Evolutionary conservation across 2,888 invertebrate species (phyloP), one percentile per base, ranked within the genome.

Genomic region (Schizotus pectinicornis): DNA sequence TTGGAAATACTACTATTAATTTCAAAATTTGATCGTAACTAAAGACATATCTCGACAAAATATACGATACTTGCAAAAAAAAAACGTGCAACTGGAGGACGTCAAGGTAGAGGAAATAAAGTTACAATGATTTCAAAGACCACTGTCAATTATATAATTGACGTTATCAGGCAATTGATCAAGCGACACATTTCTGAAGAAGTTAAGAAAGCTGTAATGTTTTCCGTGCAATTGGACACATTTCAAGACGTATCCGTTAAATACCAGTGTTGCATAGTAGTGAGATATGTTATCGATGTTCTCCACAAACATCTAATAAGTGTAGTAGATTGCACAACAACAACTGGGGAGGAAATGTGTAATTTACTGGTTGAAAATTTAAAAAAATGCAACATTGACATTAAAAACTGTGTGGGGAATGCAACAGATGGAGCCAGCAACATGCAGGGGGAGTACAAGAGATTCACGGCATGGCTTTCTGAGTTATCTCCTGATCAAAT

Each of bases 181-280:
- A 30, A 59, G 47, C 45, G 37, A 14, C 46, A 11, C 1, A 59
- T 55, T 36, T 11, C 35, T n/a, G 31, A 47, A 41, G 14, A 52
- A 42, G 35, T 59, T 31, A 9, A 48, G n/a, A 31, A 56, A 43
- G 42, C 57, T 8, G 42, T 22, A 13, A 53, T 61, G 46, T 62
- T 50, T 34, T 54, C 54, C 7, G 34, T 62, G n/a, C 53, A 62
- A 43, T 34, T 62, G 2, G 60, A 62, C 12, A 61, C 50, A 6
- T 53, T 54, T 7, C 60, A 57, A 52, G 58, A 62, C 34, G 48
- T 62, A 3, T 45, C 31, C 33, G 42, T 38, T 6, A 43, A 14
- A 43, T 56, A 62, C 53, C 62, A 65, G 38, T 65, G 56, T 39
- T 52, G 48, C n/a, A 32, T 64, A 8, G 30, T 64, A 31, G 8